Conservation (phyloP, 30 jellyfish, hydroid and myxozoan species). For the Nemopilema nomurai region DNA sequence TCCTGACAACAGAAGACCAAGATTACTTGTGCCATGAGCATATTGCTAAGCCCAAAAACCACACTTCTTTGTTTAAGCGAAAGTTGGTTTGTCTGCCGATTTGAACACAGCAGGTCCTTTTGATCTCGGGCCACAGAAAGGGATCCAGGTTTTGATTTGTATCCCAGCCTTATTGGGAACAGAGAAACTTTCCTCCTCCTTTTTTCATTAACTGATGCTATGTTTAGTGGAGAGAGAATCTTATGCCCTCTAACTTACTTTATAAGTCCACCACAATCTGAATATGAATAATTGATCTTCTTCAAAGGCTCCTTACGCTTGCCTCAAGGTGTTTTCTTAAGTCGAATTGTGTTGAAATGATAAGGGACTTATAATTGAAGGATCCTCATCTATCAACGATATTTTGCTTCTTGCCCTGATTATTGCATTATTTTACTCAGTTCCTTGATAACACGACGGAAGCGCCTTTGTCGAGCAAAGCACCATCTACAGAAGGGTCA, state of each 20-base stretch:
- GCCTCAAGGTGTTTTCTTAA: slow-evolving; percentile 8
- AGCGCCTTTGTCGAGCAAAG: too few species aligned
- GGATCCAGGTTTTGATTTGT: not conserved
- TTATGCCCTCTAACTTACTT: not conserved
- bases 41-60: too few species aligned
- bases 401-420: not conserved
- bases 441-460: not conserved
- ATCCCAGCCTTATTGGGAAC: slow-evolving; percentile 32
- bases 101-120: not conserved
- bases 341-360: not conserved
- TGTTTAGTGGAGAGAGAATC: slow-evolving; percentile 39
- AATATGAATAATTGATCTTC: slow-evolving; percentile 13
- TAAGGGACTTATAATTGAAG: not conserved
- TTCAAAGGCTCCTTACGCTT: not conserved
- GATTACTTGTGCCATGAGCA: too few species aligned
- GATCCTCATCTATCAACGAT: not conserved
- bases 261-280: slow-evolving; percentile 22
- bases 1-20: too few species aligned
- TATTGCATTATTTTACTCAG: not conserved
- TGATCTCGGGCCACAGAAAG: not conserved
- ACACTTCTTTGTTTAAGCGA: not conserved
- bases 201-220: slow-evolving; percentile 28
- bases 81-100: not conserved
- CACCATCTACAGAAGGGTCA: too few species aligned
- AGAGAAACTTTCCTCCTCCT: not conserved